Percentiles rank a stretch among this genome's conserved stretches.
These are phyloP conservation scores for Lobophora halterata DNA, from an alignment of 2,888 invertebrate genomes.

Conservation along the genomic window DNA sequence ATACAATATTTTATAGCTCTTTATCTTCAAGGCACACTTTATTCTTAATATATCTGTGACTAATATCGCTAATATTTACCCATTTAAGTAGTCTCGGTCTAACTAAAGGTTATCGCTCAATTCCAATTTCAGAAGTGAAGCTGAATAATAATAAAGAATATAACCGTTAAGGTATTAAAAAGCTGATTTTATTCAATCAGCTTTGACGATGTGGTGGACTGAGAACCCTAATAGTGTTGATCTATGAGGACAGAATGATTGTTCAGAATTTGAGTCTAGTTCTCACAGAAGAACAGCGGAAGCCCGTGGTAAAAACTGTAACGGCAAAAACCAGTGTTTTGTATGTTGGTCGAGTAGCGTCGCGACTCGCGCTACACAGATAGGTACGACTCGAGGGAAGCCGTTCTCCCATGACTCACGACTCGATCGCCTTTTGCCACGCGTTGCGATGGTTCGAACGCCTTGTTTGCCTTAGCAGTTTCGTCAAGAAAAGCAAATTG, in stretches of 20 bases:
- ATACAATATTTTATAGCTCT: no score
- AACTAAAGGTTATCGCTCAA: constrained; percentile 16
- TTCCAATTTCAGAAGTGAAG: constrained; percentile 8
- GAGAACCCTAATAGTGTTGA: no score
- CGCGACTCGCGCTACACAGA: no score
- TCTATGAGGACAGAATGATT: no score
- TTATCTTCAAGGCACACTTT: no score
- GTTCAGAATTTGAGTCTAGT: no score
- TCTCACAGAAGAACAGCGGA: constrained; percentile 11
- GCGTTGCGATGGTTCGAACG: constrained; percentile 34
- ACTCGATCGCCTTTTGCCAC: constrained; percentile 36
- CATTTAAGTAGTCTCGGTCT: not conserved
- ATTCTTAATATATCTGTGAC: no score
- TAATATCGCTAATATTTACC: no score
- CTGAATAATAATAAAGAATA: no score
- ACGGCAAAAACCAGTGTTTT: constrained; percentile 25
- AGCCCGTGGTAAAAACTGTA: constrained; percentile 28
- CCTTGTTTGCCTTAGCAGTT: constrained; percentile 16
- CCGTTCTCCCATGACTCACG: constrained; percentile 52
- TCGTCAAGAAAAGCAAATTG: constrained; percentile 11
- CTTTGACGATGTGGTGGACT: no score
- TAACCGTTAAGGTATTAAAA: no score
- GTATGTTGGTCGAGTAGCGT: constrained; percentile 34
- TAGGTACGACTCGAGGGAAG: constrained; percentile 60
- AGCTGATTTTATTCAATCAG: no score